phyloP scores from a whole-genome alignment of 2,113 vertebrate species.

The Sorex fumeus region DNA sequence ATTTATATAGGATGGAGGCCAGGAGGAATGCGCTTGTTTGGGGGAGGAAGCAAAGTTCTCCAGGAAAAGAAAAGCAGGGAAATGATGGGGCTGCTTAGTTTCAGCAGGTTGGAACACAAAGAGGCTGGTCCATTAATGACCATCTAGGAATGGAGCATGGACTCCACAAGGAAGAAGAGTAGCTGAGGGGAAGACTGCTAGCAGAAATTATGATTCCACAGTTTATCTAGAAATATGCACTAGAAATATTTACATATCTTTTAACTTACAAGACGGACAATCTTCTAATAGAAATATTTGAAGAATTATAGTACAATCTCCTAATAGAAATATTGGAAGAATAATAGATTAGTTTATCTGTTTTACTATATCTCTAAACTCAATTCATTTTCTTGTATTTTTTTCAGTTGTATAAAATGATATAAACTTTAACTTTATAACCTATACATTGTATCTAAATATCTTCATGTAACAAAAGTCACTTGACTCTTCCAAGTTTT shows the following conservation, averaged over 20 bases:
- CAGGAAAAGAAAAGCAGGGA: not conserved
- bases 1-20: not conserved
- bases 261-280: not conserved
- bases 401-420: slow-evolving; percentile 30
- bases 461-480: slow-evolving; percentile 23
- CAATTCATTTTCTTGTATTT: slow-evolving; percentile 33
- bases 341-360: not conserved
- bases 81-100: too few species aligned
- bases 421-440: not conserved
- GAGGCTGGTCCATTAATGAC: not conserved
- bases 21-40: not conserved
- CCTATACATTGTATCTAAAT: slow-evolving; percentile 12
- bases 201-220: not conserved
- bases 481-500: not conserved
- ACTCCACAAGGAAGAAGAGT: not conserved
- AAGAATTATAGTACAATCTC: slow-evolving; percentile 2
- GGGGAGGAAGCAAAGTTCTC: not conserved
- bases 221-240: not conserved
- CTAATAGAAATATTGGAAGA: slow-evolving; percentile 13
- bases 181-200: not conserved
- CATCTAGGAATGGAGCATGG: not conserved
- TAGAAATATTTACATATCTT: not conserved
- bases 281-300: slow-evolving; percentile 21
- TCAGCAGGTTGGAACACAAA: not conserved
- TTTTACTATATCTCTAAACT: not conserved